Percentiles rank a stretch among this genome's conserved stretches.
phyloP scores from a whole-genome alignment of 2,888 invertebrate genomes.

The Hyalella azteca region DNA sequence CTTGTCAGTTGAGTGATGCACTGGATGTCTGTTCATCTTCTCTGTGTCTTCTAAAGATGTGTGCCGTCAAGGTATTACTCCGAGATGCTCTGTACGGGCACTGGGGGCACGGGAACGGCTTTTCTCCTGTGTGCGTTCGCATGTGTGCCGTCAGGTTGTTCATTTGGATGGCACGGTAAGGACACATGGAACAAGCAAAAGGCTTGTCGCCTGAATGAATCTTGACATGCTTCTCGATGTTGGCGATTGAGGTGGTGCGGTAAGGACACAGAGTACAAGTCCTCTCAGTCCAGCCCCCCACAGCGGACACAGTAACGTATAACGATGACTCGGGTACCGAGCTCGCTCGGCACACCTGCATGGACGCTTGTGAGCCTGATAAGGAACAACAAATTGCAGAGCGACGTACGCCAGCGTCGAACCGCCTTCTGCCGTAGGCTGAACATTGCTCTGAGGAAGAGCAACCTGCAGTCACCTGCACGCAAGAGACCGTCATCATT shows the following conservation, averaged over 20 bases:
- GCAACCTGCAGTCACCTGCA: slow-evolving; percentile 4
- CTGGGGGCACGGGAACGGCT: slow-evolving; percentile 51
- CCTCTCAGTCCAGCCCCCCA: not conserved
- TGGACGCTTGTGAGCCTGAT: not conserved
- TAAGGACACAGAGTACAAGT: slow-evolving; percentile 10
- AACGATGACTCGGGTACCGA: slow-evolving; percentile 1
- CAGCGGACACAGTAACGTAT: not conserved
- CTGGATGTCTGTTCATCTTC: not conserved
- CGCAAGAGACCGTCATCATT: slow-evolving; percentile 30
- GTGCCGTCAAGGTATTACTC: slow-evolving; percentile 49
- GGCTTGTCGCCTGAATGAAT: slow-evolving; percentile 55
- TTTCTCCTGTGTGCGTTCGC: slow-evolving; percentile 56
- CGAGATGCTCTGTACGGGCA: slow-evolving; percentile 51
- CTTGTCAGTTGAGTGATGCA: not conserved
- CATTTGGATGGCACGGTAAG: slow-evolving; percentile 44
- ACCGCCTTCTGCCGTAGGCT: not conserved
- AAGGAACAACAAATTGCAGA: not conserved
- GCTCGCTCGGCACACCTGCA: not conserved
- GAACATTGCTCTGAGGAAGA: slow-evolving; percentile 1
- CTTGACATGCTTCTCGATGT: slow-evolving; percentile 19
- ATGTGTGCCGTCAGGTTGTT: slow-evolving; percentile 50
- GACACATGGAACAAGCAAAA: slow-evolving; percentile 46
- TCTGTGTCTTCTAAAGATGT: slow-evolving; percentile 42
- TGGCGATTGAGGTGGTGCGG: not conserved
- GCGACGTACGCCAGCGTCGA: not conserved